A percentile compares a stretch with the other conserved stretches of the same genome.
These are phyloP conservation scores for Drosophila anomelani DNA, from an alignment of 2,888 invertebrate species.

Conservation along the genomic window DNA sequence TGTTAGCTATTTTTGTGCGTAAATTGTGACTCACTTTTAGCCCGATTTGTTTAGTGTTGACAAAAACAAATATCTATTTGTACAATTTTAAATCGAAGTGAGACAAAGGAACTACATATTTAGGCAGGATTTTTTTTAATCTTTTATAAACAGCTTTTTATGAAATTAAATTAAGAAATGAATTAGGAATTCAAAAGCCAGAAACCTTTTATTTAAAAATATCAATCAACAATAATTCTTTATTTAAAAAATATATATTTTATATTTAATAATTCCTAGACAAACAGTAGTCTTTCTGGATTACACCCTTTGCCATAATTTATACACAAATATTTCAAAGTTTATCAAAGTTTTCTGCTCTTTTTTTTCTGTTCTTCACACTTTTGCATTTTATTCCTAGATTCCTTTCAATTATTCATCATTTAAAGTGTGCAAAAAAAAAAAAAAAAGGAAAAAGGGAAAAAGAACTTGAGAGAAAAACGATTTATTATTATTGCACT, in stretches of 20 bases:
- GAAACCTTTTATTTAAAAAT: too few relatives aligned
- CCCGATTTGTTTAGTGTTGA: slow-evolving; percentile 20
- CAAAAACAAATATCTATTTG: slow-evolving; percentile 27
- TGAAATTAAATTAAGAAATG: too few relatives aligned
- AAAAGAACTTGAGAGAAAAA: neutral
- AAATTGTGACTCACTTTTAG: slow-evolving; percentile 41
- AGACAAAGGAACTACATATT: slow-evolving; percentile 18
- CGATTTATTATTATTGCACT: slow-evolving; percentile 37
- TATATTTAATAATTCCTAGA: neutral
- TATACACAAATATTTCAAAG: neutral
- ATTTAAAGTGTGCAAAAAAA: slow-evolving; percentile 1
- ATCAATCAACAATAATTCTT: too few relatives aligned
- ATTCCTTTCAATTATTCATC: slow-evolving; percentile 36
- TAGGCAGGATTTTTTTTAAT: neutral
- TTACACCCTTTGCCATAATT: neutral
- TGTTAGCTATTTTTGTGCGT: slow-evolving; percentile 39
- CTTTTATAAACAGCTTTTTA: neutral
- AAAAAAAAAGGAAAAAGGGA: slow-evolving; percentile 1
- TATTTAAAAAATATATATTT: neutral
- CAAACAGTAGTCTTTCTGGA: neutral
- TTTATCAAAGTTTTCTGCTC: slow-evolving; percentile 9
- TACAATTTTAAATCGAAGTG: slow-evolving; percentile 6
- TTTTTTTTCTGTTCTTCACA: slow-evolving; percentile 14
- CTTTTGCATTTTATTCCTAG: slow-evolving; percentile 23
- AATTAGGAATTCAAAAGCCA: too few relatives aligned